Conservation (phyloP, 2,113 vertebrate species). For the Megalops atlanticus region DNA sequence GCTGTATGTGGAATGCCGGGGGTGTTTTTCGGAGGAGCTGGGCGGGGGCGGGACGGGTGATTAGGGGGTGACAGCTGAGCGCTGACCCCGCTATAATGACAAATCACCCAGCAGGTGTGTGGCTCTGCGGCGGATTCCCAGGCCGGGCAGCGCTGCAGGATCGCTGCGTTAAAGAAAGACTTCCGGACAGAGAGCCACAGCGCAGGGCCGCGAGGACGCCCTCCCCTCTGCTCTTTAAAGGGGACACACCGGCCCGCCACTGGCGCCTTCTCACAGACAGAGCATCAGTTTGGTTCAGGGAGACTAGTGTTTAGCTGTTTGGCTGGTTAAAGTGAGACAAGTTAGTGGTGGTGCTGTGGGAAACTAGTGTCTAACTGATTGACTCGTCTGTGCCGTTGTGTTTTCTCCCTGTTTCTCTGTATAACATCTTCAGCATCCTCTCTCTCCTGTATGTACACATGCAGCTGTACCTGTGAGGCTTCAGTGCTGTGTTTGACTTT, state of each 20-base stretch:
- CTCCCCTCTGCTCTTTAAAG: not conserved
- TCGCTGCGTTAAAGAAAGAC: constrained; percentile 67
- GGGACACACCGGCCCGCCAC: not conserved
- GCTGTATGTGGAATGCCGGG: constrained; percentile 66
- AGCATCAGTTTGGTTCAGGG: not conserved
- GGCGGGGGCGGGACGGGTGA: constrained; percentile 66
- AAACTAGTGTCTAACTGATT: not conserved
- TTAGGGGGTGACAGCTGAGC: constrained; percentile 82
- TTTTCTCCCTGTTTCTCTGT: not conserved
- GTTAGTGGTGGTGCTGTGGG: too few species aligned
- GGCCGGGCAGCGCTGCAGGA: constrained; percentile 58
- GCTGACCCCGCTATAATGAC: constrained; percentile 80
- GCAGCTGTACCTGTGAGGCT: not conserved
- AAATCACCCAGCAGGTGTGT: constrained; percentile 81
- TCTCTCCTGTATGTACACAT: not conserved
- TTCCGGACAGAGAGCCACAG: constrained; percentile 61
- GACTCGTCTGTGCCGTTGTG: not conserved
- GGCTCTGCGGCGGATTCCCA: constrained; percentile 56
- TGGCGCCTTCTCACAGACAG: not conserved
- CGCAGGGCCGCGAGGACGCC: not conserved
- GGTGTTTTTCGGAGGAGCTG: constrained; percentile 61
- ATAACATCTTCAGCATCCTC: not conserved
- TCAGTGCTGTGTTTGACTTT: not conserved
- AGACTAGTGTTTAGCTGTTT: not conserved
- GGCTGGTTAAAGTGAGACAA: too few species aligned